Evolutionary conservation across 2,888 invertebrate genomes (phyloP), one percentile per base, ranked within the genome.

Genomic region (Myopa testacea): DNA sequence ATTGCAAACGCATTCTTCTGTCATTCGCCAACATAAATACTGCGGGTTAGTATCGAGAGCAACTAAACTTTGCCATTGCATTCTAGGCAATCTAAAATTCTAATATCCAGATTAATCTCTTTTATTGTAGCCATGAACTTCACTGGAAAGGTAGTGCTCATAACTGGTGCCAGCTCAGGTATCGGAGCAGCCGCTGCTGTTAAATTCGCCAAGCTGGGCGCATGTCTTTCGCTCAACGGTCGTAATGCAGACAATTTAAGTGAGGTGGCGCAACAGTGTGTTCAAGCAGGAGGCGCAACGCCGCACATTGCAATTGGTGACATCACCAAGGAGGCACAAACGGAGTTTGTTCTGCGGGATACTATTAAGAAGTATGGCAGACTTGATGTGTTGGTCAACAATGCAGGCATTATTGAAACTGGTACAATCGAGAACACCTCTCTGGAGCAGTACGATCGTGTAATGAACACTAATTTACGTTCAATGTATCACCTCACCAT

Each of bases 381-480:
- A 85, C 87, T 96, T 8, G 95, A 96, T 90, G 92, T 96, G 50
- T 88, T 96, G 62, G 91, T 96, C 0, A 96, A 98, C 87, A 96
- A 95, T 90, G 98, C 98, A 71, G 98, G 98, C n/a, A 92, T 95
- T 73, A 87, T 96, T 58, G 94, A 94, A 86, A 88, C 90, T 4
- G 98, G 97, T 6, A 91, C 92, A 4, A 96, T 97, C 83, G 97
- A 98, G 90, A 93, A 91, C 74, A 95, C 96, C 0, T 92, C 92
- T 37, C 84, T 98, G 78, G 94, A 93, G 37, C 96, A 96, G 85
- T 98, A 93, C 86, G 98, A 98, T 86, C 91, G 93, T 83, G 90
- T 96, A 40, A 96, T 98, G 92, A 94, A 95, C 84, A 92, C 94
- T 5, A 99, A 98, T 89, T 94, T 96, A 0, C 92, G 96, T 81